Conservation (phyloP, 2,888 invertebrate species). For the Ephialtes manifestator region DNA sequence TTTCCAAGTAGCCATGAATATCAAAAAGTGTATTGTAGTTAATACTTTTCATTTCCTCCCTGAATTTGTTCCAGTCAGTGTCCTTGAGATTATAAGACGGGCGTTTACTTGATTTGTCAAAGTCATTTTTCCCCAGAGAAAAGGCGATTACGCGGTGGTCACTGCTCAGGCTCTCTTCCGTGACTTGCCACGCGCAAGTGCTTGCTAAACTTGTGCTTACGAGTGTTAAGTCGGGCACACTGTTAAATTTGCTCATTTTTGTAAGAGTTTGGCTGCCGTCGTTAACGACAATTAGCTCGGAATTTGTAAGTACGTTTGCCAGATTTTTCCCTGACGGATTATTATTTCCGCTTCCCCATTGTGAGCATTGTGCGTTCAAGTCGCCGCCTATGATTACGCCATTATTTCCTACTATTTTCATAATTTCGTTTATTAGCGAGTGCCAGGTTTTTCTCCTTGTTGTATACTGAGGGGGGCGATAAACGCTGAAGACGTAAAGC, state of each 20-base stretch:
- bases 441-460: slow-evolving; percentile 22
- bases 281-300: slow-evolving; percentile 30
- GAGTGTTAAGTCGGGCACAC: slow-evolving; percentile 49
- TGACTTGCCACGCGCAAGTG: slow-evolving; percentile 30
- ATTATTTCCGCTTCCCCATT: slow-evolving; percentile 22
- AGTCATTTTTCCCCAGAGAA: not conserved
- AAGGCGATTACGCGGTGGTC: slow-evolving; percentile 46
- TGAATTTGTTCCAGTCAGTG: slow-evolving; percentile 39
- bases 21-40: not conserved
- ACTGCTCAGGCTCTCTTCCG: slow-evolving; percentile 37
- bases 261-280: slow-evolving; percentile 22
- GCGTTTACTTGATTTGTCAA: slow-evolving; percentile 2
- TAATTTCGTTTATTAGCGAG: slow-evolving; percentile 29
- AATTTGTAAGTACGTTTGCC: not conserved
- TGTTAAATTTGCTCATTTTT: not conserved
- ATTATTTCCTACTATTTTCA: slow-evolving; percentile 20
- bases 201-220: slow-evolving; percentile 19
- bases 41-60: slow-evolving; percentile 1
- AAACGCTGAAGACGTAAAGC: slow-evolving; percentile 24
- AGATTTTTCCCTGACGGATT: slow-evolving; percentile 39
- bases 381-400: slow-evolving; percentile 27
- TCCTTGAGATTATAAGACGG: slow-evolving; percentile 18
- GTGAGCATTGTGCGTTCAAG: slow-evolving; percentile 27
- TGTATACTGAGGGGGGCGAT: slow-evolving; percentile 11
- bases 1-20: not conserved